Base-by-base conservation (phyloP, 2,113 vertebrate species). In the Rhinolophus ferrumequinum region DNA sequence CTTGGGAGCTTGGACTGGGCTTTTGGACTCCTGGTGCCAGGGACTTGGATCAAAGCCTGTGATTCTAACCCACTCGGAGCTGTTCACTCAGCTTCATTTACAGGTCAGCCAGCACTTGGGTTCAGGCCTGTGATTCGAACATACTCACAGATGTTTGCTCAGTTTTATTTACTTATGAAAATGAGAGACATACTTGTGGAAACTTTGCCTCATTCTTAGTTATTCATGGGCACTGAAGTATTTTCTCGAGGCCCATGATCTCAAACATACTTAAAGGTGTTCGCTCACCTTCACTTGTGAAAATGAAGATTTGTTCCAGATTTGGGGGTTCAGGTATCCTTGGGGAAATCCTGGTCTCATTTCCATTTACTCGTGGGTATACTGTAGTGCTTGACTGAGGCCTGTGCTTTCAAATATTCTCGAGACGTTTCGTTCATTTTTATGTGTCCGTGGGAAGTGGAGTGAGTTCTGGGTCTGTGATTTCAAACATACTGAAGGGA, bases 111-210 rank as follows among this genome's bases (percentile, higher is more conserved):
- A 73, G 77, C 35, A 1, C 58, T 21, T 5, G 66, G 41, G 58
- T 3, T 30, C 35, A 6, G 60, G 21, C 44, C 90, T 24, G 5
- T 8, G 30, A n/a, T 2, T 35, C 82, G 41, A 4, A 19, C 44
- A 18, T 0, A 5, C n/a, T 13, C 10, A 6, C 8, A 26, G 14
- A 14, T 6, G 15, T 50, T 41, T 24, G 14, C 52, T 11, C 15
- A 8, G 76, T 60, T 56, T 60, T 28, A 35, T 33, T 35, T 13
- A 18, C 66, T 62, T 47, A 47, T 1, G 24, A 30, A 6, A 41
- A 44, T 2, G 54, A 15, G 8, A 67, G 3, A 66, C 67, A 24
- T 24, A 11, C 60, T 4, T 3, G 41, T 15, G 41, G 67, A 60
- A 30, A 35, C 16, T 56, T 22, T 7, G 60, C 82, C 60, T 81